phyloP scores from a whole-genome alignment of 2,113 vertebrate species.

The Corynorhinus townsendii region DNA sequence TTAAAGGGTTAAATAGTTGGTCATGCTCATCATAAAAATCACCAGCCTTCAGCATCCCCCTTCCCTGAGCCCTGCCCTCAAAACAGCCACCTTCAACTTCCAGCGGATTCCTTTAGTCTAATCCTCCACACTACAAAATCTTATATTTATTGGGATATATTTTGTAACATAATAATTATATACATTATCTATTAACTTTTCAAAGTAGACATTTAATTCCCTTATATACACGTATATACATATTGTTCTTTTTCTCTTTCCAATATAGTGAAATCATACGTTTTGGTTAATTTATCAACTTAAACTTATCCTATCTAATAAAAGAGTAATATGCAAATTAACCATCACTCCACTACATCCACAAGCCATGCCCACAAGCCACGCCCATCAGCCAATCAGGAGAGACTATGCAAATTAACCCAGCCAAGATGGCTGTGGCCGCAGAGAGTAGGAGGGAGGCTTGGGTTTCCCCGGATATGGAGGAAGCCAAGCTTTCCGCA shows the following conservation, averaged over 20 bases:
- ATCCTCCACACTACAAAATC: neutral
- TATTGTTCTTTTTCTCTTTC: neutral
- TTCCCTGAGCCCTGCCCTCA: neutral
- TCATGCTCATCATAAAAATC: neutral
- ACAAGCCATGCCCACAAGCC: no score
- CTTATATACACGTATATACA: neutral
- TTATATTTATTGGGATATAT: neutral
- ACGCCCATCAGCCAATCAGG: no score
- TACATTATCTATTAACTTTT: neutral
- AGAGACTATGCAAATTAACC: no score
- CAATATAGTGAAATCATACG: neutral
- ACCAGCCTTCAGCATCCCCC: accelerated
- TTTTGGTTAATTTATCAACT: neutral
- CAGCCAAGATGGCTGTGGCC: no score
- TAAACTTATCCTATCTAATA: no score
- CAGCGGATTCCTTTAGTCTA: neutral
- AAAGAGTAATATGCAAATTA: no score
- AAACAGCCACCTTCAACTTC: neutral
- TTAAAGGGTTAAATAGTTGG: neutral
- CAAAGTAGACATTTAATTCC: neutral
- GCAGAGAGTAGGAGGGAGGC: no score
- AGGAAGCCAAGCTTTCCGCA: no score
- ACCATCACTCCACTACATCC: no score
- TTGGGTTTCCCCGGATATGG: no score
- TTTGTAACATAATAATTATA: neutral